phyloP scores from a whole-genome alignment of 2,888 invertebrate species.

The Brachypterus glaber region DNA sequence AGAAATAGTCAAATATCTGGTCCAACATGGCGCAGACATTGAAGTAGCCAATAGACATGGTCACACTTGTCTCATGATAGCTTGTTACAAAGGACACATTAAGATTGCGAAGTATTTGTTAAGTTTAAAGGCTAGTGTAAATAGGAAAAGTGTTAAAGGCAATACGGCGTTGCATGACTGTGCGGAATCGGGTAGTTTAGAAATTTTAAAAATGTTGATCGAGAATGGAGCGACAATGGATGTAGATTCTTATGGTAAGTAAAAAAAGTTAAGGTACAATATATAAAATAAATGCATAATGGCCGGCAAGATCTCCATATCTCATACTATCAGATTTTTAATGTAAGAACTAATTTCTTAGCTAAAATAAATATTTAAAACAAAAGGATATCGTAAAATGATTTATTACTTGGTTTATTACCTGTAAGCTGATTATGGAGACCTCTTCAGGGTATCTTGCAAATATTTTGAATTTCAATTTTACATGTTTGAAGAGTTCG shows the following conservation, averaged over 20 bases:
- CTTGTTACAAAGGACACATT: constrained; percentile 91
- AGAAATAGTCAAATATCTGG: constrained; percentile 88
- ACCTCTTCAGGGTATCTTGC: no score
- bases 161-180: constrained; percentile 98
- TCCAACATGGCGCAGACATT: constrained; percentile 88
- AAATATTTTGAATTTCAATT: no score
- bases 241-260: constrained; percentile 78
- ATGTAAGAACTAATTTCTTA: no score
- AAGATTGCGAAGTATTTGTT: constrained; percentile 84
- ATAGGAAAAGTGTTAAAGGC: constrained; percentile 83
- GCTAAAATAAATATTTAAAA: no score
- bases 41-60: constrained; percentile 93
- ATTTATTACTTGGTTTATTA: no score
- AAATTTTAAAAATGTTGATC: constrained; percentile 82
- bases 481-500: no score
- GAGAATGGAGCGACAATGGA: constrained; percentile 86
- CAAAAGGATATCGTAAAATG: no score
- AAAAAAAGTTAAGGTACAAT: no score
- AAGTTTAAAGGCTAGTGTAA: constrained; percentile 79
- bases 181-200: constrained; percentile 89
- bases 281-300: no score
- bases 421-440: no score
- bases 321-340: no score
- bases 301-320: no score
- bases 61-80: constrained; percentile 97